Conservation (phyloP, 2,113 vertebrate species). For the Thinocorus orbignyianus region DNA sequence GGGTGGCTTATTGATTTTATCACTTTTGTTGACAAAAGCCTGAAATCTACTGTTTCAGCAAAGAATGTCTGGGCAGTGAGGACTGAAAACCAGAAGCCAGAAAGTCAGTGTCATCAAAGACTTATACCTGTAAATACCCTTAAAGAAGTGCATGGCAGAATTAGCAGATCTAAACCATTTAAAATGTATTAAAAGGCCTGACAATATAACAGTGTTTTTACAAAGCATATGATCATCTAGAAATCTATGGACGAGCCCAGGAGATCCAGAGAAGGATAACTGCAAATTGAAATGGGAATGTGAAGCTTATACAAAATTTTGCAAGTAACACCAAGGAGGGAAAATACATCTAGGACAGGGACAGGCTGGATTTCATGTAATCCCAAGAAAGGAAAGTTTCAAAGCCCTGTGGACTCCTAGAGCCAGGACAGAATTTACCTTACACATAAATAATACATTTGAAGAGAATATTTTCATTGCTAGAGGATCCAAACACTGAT, state of each 20-base stretch:
- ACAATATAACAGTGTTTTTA: not conserved
- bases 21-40: not conserved
- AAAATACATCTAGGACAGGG: not conserved
- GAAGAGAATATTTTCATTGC: not conserved
- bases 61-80: not conserved
- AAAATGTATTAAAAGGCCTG: not conserved
- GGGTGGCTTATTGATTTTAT: not conserved
- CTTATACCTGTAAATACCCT: not conserved
- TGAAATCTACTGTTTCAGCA: not conserved
- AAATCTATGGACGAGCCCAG: not conserved
- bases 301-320: not conserved
- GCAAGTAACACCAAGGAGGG: not conserved
- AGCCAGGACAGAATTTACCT: not conserved
- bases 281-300: not conserved
- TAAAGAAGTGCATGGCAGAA: not conserved
- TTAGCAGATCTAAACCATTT: not conserved
- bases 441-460: not conserved
- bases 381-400: not conserved
- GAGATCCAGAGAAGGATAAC: not conserved
- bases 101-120: not conserved
- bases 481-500: not conserved
- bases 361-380: not conserved
- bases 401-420: not conserved
- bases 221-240: not conserved
- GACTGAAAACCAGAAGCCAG: not conserved